Conservation (phyloP, 1,140 invertebrate genomes). For the Elysia chlorotica region DNA sequence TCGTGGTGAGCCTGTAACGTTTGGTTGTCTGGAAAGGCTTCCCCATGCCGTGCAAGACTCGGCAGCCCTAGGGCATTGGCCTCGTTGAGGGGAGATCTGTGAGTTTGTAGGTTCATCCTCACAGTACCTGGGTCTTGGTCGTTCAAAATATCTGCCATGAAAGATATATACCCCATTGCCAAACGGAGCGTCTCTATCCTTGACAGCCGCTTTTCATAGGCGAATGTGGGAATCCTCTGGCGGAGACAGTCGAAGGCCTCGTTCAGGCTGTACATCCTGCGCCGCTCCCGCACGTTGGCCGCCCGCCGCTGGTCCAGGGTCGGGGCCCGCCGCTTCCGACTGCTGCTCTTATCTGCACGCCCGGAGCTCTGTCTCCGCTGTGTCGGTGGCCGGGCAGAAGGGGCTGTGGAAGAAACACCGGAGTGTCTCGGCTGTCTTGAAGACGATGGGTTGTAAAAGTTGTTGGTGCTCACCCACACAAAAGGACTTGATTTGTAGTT, state of each 20-base stretch:
- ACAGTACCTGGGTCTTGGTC: conserved; percentile 33
- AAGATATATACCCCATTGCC: conserved; percentile 97
- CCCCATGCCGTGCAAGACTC: background rate
- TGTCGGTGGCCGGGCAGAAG: no score
- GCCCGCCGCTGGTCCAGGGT: conserved; percentile 46
- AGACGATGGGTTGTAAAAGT: conserved; percentile 1
- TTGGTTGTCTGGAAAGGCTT: no score
- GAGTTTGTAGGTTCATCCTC: conserved; percentile 3
- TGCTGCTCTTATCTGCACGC: background rate
- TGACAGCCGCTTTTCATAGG: conserved; percentile 95
- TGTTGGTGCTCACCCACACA: conserved; percentile 2
- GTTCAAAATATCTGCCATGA: conserved; percentile 88
- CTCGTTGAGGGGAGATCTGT: background rate
- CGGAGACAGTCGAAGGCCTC: conserved; percentile 83
- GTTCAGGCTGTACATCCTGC: conserved; percentile 97
- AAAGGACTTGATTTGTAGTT: background rate
- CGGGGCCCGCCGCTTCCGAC: conserved; percentile 35
- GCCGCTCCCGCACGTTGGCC: conserved; percentile 73
- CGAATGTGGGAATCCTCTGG: conserved; percentile 87
- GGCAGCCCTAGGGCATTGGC: background rate
- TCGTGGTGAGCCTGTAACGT: no score
- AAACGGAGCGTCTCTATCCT: conserved; percentile 94
- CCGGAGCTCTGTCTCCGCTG: background rate
- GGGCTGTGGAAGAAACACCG: no score
- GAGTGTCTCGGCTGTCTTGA: background rate